These are phyloP conservation scores for Holothuria leucospilota DNA, from an alignment of 53 echinoderm and acorn worm species.

Conservation along the genomic window DNA sequence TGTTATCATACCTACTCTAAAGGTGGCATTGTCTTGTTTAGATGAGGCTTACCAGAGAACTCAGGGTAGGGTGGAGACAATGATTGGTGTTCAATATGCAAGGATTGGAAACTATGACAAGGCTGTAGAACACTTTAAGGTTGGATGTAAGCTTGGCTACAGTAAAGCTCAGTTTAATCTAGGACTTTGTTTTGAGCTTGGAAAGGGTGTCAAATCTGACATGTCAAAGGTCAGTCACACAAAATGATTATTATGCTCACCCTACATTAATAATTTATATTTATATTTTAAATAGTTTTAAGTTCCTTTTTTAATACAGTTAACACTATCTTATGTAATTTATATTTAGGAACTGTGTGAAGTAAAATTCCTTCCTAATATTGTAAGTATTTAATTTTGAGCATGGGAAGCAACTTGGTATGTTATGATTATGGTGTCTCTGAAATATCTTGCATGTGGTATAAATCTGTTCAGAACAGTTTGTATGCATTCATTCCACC, in stretches of 20 bases:
- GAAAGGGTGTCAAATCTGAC: slow-evolving; percentile 75
- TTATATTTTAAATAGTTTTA: too few species aligned
- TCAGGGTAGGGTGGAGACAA: slow-evolving; percentile 72
- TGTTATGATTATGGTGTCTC: too few species aligned
- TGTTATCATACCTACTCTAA: not conserved
- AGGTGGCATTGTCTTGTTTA: not conserved
- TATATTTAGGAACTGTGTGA: too few species aligned
- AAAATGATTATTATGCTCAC: not conserved
- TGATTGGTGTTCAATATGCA: slow-evolving; percentile 69
- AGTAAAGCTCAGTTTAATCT: slow-evolving; percentile 85
- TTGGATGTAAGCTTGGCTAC: slow-evolving; percentile 70
- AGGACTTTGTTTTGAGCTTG: slow-evolving; percentile 83
- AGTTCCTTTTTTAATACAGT: too few species aligned
- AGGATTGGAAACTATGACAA: slow-evolving; percentile 62
- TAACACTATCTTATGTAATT: too few species aligned
- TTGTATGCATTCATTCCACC: too few species aligned
- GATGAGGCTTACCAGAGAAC: not conserved
- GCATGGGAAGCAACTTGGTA: too few species aligned
- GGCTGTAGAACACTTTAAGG: slow-evolving; percentile 74
- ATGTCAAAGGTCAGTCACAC: slow-evolving; percentile 55
- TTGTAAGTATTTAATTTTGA: too few species aligned
- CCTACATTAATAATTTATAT: too few species aligned
- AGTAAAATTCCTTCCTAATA: too few species aligned
- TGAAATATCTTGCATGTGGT: too few species aligned
- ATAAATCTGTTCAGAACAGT: too few species aligned